phyloP scores from a whole-genome alignment of 2,888 invertebrate genomes.

The Bellardia bayeri region DNA sequence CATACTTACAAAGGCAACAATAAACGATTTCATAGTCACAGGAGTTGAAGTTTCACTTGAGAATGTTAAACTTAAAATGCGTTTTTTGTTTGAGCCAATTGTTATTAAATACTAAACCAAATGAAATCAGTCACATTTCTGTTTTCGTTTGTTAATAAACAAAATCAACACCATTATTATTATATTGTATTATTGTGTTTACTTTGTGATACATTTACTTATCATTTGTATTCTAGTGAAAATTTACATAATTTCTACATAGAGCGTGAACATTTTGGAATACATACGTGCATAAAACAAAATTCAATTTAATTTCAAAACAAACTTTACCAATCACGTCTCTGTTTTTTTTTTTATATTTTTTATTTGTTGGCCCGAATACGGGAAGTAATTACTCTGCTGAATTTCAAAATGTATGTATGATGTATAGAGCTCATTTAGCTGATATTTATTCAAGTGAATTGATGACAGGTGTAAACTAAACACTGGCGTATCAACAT shows the following conservation, averaged over 20 bases:
- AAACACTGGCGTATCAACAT: conserved; percentile 39
- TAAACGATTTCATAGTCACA: conserved; percentile 59
- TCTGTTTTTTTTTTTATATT: background rate
- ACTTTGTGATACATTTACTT: conserved; percentile 22
- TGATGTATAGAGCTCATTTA: background rate
- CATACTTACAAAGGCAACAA: conserved; percentile 28
- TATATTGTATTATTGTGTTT: conserved; percentile 28
- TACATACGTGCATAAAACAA: background rate
- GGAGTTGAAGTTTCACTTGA: conserved; percentile 13
- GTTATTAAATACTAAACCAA: conserved; percentile 59
- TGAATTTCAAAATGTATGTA: conserved; percentile 28
- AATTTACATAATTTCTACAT: conserved; percentile 62
- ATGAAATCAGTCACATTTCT: background rate
- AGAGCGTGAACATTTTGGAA: background rate
- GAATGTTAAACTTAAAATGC: conserved; percentile 44
- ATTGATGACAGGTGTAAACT: conserved; percentile 41
- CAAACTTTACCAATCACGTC: conserved; percentile 51
- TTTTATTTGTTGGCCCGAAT: conserved; percentile 27
- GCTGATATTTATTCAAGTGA: conserved; percentile 31
- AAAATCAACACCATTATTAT: conserved; percentile 55
- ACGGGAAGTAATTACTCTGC: conserved; percentile 61
- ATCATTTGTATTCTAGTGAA: conserved; percentile 47
- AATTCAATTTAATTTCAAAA: background rate
- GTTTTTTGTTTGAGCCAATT: background rate
- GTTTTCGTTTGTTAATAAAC: conserved; percentile 52